phyloP scores from a whole-genome alignment of 2,797 vertebrate genomes.

The Cyprinella venusta region DNA sequence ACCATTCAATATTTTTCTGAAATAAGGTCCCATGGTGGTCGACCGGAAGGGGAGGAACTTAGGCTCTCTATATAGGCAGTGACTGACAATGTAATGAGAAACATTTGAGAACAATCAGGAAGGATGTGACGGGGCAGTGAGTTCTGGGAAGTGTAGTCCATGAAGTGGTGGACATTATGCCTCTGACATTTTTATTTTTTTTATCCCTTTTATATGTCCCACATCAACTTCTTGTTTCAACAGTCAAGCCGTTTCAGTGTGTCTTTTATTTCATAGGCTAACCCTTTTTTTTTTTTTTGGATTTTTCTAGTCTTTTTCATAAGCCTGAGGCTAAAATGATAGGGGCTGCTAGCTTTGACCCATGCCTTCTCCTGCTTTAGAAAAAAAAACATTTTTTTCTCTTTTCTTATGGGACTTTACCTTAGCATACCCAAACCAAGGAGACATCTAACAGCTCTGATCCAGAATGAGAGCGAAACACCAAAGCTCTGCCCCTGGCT shows the following conservation, averaged over 20 bases:
- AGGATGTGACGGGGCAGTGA: too few relatives aligned
- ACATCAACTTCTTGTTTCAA: neutral
- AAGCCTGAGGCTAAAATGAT: neutral
- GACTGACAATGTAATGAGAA: too few relatives aligned
- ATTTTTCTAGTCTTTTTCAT: neutral
- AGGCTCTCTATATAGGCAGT: too few relatives aligned
- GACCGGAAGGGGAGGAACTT: too few relatives aligned
- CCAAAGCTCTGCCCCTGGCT: slow-evolving; percentile 9
- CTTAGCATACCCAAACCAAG: neutral
- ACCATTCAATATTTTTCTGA: too few relatives aligned
- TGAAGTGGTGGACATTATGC: too few relatives aligned
- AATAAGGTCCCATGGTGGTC: too few relatives aligned
- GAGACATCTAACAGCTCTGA: slow-evolving; percentile 25
- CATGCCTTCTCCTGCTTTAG: neutral
- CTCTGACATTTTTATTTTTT: neutral
- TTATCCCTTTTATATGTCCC: neutral
- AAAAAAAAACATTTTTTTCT: neutral
- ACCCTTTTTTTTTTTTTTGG: neutral
- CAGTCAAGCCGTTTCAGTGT: neutral
- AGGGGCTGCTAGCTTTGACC: neutral
- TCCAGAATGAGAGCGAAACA: neutral
- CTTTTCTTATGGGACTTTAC: neutral
- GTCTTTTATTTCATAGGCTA: neutral
- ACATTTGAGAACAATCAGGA: too few relatives aligned
- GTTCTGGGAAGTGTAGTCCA: too few relatives aligned